phyloP scores from a whole-genome alignment of 1,140 invertebrate species.

The Drosophila ambigua region DNA sequence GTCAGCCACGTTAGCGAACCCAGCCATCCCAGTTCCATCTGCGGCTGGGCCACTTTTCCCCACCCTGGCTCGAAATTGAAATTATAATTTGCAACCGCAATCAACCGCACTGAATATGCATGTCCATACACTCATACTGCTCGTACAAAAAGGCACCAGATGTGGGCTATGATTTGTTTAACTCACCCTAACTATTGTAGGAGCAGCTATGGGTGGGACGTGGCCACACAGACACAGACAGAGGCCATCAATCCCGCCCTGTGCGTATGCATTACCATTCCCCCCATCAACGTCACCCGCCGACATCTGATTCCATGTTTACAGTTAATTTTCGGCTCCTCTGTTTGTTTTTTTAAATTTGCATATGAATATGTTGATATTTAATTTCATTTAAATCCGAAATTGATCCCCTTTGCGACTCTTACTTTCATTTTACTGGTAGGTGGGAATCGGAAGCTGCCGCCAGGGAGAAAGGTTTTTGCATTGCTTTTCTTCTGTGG shows the following conservation, averaged over 20 bases:
- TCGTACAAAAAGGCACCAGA: background rate
- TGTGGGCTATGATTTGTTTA: slow-evolving; percentile 21
- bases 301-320: slow-evolving; percentile 1
- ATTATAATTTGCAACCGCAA: slow-evolving; percentile 58
- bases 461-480: too few species aligned
- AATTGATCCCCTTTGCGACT: too few species aligned
- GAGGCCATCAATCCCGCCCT: background rate
- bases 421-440: too few species aligned
- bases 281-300: slow-evolving; percentile 20
- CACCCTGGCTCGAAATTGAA: slow-evolving; percentile 52
- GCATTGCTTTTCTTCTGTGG: too few species aligned
- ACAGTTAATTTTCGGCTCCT: slow-evolving; percentile 33
- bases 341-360: slow-evolving; percentile 11
- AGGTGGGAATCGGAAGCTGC: too few species aligned
- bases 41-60: slow-evolving; percentile 10
- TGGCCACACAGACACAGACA: slow-evolving; percentile 14
- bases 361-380: too few species aligned
- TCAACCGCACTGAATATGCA: slow-evolving; percentile 21
- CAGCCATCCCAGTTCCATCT: slow-evolving; percentile 32
- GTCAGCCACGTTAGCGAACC: slow-evolving; percentile 11
- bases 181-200: slow-evolving; percentile 58
- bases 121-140: background rate
- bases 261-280: slow-evolving; percentile 3
- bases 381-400: too few species aligned
- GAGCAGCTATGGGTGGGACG: background rate